phyloP scores from a whole-genome alignment of 2,113 vertebrate genomes.

The Hippocampus zosterae region DNA sequence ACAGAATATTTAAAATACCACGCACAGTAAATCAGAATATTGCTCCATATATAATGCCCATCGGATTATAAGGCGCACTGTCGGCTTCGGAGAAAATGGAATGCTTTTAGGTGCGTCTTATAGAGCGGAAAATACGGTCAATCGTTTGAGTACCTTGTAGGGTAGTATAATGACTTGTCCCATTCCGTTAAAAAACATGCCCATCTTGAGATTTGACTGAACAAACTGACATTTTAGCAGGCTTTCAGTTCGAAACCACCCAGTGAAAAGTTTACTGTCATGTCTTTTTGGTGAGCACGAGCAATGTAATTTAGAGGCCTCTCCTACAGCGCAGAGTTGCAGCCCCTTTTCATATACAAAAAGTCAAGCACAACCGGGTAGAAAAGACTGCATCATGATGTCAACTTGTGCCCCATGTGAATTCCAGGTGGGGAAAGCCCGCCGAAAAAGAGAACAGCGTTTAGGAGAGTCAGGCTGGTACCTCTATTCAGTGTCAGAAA shows the following conservation, averaged over 20 bases:
- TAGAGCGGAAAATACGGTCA: too few species aligned
- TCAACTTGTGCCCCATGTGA: constrained; percentile 14
- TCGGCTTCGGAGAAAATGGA: too few species aligned
- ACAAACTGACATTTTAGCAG: background rate
- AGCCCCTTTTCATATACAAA: constrained; percentile 6
- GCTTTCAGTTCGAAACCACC: background rate
- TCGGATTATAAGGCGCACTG: too few species aligned
- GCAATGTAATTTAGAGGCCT: background rate
- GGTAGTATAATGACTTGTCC: too few species aligned
- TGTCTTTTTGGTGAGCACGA: background rate
- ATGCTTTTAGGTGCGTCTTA: too few species aligned
- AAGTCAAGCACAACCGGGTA: constrained; percentile 6
- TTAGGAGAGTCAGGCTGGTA: background rate
- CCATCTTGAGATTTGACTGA: too few species aligned
- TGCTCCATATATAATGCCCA: too few species aligned
- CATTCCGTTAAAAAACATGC: too few species aligned
- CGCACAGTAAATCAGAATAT: too few species aligned
- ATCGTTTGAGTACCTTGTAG: too few species aligned
- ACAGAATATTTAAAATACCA: too few species aligned
- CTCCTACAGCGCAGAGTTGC: background rate
- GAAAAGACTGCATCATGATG: constrained; percentile 13
- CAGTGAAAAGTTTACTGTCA: background rate
- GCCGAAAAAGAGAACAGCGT: constrained; percentile 6
- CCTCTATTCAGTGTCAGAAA: constrained; percentile 5
- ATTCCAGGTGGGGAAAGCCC: constrained; percentile 13